A percentile compares a stretch with the other conserved stretches of the same genome.
These are phyloP conservation scores for Trissolcus brochymenae DNA, from an alignment of 2,888 invertebrate species.

Conservation along the genomic window DNA sequence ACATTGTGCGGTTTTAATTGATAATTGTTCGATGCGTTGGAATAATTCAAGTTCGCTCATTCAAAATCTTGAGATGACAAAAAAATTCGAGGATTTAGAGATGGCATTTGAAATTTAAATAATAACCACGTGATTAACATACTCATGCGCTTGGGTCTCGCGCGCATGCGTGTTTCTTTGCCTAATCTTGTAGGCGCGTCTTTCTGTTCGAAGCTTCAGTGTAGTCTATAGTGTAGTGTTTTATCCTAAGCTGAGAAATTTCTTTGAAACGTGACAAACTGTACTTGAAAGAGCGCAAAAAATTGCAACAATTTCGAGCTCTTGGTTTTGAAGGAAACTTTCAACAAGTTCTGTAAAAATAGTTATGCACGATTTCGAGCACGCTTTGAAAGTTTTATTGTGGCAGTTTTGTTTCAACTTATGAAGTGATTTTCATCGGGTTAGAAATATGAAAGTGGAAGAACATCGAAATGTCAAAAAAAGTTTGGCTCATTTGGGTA, in stretches of 20 bases:
- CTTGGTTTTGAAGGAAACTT: too few relatives aligned
- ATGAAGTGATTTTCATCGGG: background rate
- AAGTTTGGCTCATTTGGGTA: constrained; percentile 71
- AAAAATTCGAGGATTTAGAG: background rate
- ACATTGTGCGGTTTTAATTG: too few relatives aligned
- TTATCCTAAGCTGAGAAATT: constrained; percentile 45
- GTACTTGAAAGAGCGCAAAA: background rate
- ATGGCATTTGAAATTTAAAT: constrained; percentile 28
- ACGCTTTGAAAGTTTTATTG: too few relatives aligned
- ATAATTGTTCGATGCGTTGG: too few relatives aligned
- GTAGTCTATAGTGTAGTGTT: constrained; percentile 33
- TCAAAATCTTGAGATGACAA: background rate
- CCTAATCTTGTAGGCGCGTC: constrained; percentile 54
- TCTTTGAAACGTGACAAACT: constrained; percentile 33
- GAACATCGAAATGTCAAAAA: constrained; percentile 68
- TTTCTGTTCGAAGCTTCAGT: constrained; percentile 49
- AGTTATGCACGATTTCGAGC: background rate
- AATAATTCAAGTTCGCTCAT: background rate
- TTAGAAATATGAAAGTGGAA: constrained; percentile 69
- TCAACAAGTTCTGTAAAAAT: background rate
- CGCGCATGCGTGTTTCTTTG: constrained; percentile 51
- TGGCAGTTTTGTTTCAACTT: background rate
- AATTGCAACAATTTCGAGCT: too few relatives aligned
- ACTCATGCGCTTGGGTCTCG: constrained; percentile 20
- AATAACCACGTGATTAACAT: constrained; percentile 42